Evolutionary conservation across 2,888 invertebrate species (phyloP).

Genomic region (Hydropsyche betteni): DNA sequence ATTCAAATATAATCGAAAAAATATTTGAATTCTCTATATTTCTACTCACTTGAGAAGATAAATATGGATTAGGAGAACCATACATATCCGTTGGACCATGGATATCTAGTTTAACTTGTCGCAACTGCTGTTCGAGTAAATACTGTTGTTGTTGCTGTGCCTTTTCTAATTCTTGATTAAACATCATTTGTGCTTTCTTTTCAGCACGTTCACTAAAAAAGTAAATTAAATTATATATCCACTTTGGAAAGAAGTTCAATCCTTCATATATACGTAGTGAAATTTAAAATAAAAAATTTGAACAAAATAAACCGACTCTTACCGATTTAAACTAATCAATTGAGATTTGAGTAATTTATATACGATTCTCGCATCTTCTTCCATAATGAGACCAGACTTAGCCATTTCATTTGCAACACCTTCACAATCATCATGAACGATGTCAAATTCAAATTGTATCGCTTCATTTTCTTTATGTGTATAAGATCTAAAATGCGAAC

Average conservation of each 20-base stretch:
- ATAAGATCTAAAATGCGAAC: conserved; percentile 69
- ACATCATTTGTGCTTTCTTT: conserved; percentile 69
- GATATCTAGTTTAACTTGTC: conserved; percentile 64
- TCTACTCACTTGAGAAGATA: conserved; percentile 36
- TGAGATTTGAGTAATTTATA: conserved; percentile 91
- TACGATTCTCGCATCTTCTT: conserved; percentile 93
- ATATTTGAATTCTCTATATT: too few relatives aligned
- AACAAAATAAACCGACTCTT: conserved; percentile 51
- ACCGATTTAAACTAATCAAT: conserved; percentile 76
- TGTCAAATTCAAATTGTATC: conserved; percentile 97
- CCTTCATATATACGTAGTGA: too few relatives aligned
- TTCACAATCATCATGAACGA: conserved; percentile 89
- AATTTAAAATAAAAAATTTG: neutral
- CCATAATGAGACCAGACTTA: conserved; percentile 92
- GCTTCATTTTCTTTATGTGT: conserved; percentile 99
- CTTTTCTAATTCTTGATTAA: conserved; percentile 66
- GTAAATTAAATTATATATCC: too few relatives aligned
- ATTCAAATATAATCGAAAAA: neutral
- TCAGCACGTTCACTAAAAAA: conserved; percentile 67
- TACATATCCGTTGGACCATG: conserved; percentile 53
- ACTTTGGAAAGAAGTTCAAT: too few relatives aligned
- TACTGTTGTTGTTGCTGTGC: conserved; percentile 64
- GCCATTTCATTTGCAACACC: conserved; percentile 96
- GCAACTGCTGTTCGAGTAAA: conserved; percentile 60
- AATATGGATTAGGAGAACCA: conserved; percentile 40